These are phyloP conservation scores for Tipula confusa DNA, from an alignment of 2,888 invertebrate species.

Conservation along the genomic window DNA sequence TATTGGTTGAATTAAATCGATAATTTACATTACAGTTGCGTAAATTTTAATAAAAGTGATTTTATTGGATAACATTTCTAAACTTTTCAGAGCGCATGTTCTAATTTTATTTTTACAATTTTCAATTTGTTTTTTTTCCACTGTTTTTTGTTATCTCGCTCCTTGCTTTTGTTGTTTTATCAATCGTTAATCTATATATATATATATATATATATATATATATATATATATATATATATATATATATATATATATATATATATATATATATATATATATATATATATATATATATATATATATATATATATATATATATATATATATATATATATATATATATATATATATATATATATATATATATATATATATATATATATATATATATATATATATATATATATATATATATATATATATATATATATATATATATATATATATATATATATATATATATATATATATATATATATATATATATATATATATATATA, in stretches of 20 bases:
- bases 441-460: background rate
- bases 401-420: background rate
- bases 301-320: background rate
- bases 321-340: background rate
- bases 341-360: background rate
- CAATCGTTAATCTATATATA: background rate
- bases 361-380: background rate
- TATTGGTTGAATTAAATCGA: background rate
- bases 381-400: background rate
- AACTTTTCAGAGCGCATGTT: background rate
- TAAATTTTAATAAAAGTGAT: background rate
- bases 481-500: background rate
- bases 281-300: background rate
- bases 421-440: background rate
- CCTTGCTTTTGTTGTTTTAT: background rate
- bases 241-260: background rate
- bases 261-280: background rate
- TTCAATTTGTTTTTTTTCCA: background rate
- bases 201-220: background rate
- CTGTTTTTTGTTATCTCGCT: background rate
- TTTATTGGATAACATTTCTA: background rate
- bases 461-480: background rate
- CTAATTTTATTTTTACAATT: background rate
- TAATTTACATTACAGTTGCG: background rate
- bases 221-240: background rate